phyloP scores from a whole-genome alignment of 1,140 invertebrate genomes.

The Coboldia fuscipes region DNA sequence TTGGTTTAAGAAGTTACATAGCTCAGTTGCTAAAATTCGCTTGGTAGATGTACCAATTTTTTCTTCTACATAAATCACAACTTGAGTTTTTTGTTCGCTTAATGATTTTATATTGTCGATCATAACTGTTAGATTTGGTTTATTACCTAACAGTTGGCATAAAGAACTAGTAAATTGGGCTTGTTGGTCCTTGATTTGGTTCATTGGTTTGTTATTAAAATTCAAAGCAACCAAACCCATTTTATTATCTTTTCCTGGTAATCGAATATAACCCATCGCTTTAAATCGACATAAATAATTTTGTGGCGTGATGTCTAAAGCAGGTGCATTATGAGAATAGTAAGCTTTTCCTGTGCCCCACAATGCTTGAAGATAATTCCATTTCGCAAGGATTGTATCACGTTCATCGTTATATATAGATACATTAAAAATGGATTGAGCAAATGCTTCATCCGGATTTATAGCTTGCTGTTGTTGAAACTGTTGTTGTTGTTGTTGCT shows the following conservation, averaged over 20 bases:
- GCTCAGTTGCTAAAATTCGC: conserved; percentile 49
- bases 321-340: conserved; percentile 45
- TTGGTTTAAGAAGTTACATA: conserved; percentile 44
- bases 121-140: conserved; percentile 55
- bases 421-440: conserved; percentile 61
- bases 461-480: conserved; percentile 30
- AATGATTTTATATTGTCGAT: conserved; percentile 54
- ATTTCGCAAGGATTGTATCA: conserved; percentile 74
- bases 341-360: conserved; percentile 69
- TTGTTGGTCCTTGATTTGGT: conserved; percentile 10
- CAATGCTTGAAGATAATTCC: conserved; percentile 82
- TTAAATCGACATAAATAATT: conserved; percentile 86
- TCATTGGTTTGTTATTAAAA: conserved; percentile 44
- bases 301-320: conserved; percentile 65
- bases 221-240: conserved; percentile 67
- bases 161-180: conserved; percentile 44
- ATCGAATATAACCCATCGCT: conserved; percentile 70
- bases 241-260: conserved; percentile 64
- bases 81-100: conserved; percentile 53
- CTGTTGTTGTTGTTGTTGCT: conserved; percentile 29
- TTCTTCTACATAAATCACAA: conserved; percentile 59
- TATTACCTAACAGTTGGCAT: conserved; percentile 50
- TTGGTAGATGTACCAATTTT: conserved; percentile 36
- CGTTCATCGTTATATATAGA: conserved; percentile 81
- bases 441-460: conserved; percentile 42